These are phyloP conservation scores for Limulus polyphemus DNA, from an alignment of 2,888 invertebrate species.

Conservation along the genomic window DNA sequence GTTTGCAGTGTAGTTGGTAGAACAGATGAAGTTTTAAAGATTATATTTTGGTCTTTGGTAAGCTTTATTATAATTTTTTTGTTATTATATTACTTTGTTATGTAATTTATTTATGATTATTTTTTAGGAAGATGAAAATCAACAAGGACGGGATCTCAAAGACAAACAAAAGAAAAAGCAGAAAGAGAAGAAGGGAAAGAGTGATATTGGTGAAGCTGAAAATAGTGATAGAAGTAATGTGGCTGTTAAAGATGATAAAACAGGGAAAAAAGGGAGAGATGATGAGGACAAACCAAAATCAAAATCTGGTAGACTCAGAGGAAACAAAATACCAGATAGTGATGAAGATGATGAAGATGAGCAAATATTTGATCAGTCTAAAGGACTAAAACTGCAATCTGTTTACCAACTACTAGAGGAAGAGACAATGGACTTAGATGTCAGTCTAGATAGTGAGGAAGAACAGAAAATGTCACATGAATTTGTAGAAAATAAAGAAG, in stretches of 20 bases:
- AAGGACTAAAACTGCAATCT: neutral
- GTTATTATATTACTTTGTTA: too few relatives aligned
- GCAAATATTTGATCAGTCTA: neutral
- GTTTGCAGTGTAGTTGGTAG: too few relatives aligned
- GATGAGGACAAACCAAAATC: conserved; percentile 5
- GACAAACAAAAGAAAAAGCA: conserved; percentile 11
- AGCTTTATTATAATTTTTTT: too few relatives aligned
- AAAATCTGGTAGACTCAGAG: conserved; percentile 11
- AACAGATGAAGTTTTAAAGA: too few relatives aligned
- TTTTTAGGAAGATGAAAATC: too few relatives aligned
- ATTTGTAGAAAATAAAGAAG: neutral
- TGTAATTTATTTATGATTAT: too few relatives aligned
- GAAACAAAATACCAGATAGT: conserved; percentile 42
- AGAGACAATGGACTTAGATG: conserved; percentile 1
- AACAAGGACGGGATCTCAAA: neutral
- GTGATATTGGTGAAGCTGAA: conserved; percentile 41
- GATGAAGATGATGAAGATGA: conserved; percentile 8
- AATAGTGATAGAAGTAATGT: too few relatives aligned
- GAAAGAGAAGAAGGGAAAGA: conserved; percentile 13
- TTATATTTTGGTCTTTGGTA: too few relatives aligned
- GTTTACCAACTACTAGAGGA: conserved; percentile 1
- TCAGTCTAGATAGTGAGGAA: neutral
- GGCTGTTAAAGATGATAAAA: too few relatives aligned
- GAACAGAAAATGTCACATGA: conserved; percentile 33
- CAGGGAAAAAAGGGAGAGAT: neutral